Evolutionary conservation across 2,888 invertebrate genomes (phyloP), one percentile per base, ranked within the genome.

Genomic region (Lochmaea crataegi): DNA sequence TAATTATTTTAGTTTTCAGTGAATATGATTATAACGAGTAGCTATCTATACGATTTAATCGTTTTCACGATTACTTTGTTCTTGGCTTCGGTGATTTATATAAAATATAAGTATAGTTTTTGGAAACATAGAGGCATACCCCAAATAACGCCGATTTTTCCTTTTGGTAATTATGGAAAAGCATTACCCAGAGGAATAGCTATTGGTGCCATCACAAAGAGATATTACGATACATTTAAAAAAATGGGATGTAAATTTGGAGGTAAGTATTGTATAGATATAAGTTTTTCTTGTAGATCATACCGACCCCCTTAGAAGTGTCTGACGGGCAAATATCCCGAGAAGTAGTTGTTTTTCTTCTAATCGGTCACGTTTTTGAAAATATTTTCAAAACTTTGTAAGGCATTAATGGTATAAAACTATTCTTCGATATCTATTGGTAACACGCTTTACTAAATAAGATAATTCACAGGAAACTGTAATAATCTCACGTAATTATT

Each of bases 211-310:
- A 22, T 26, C 12, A 67, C 57, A 14, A 61, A 42, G 18, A 42
- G 18, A 0, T 75, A 38, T 16, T 73, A 73, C 64, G 45, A 73
- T 11, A 65, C 68, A 14, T 73, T 75, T 26, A 73, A 71, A 45
- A 71, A 67, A 56, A 18, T 11, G 12, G 73, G 73, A 53, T 26
- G 18, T 4, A 66, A 68, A 57, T 71, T 61, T 38, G 75, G 75
- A n/a, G 75, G 75, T 69, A 69, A 63, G 58, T 56, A 18, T 18
- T 26, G 26, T 5, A 32, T 6, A 32, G 32, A 7, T 32, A 26
- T 26, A 26, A 2, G 5, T 26, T 26, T 26, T 26, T 26, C 26
- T 26, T 26, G 26, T n/a, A n/a, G n/a, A n/a, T n/a, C n/a, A n/a
- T n/a, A n/a, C n/a, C n/a, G n/a, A n/a, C n/a, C n/a, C n/a, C n/a